phyloP scores from a whole-genome alignment of 1,140 invertebrate species.

The Aleiodes sp. region DNA sequence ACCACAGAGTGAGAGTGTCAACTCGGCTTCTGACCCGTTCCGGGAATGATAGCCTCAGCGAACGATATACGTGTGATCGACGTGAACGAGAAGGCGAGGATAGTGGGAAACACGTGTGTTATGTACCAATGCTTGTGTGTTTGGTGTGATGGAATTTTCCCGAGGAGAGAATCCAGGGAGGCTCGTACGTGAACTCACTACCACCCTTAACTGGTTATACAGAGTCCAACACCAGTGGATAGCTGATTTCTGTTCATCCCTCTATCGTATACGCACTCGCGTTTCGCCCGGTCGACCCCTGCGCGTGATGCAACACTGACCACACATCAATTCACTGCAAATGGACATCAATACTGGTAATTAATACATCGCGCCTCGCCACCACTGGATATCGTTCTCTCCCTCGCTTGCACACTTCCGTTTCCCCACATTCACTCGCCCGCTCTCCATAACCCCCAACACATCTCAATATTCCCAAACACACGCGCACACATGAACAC shows the following conservation, averaged over 20 bases:
- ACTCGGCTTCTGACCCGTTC: background rate
- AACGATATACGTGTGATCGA: slow-evolving; percentile 45
- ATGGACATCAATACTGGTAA: slow-evolving; percentile 69
- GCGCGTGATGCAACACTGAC: slow-evolving; percentile 65
- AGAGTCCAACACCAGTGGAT: background rate
- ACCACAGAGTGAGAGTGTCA: background rate
- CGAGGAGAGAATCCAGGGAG: background rate
- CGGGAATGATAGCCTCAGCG: background rate
- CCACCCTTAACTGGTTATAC: slow-evolving; percentile 1
- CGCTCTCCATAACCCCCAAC: background rate
- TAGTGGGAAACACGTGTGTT: slow-evolving; percentile 18
- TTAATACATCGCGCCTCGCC: slow-evolving; percentile 67
- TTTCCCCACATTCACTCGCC: slow-evolving; percentile 13
- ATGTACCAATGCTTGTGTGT: background rate
- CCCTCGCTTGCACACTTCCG: slow-evolving; percentile 36
- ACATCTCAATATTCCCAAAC: background rate
- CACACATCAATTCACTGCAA: slow-evolving; percentile 69
- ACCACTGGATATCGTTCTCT: slow-evolving; percentile 17
- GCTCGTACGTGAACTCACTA: slow-evolving; percentile 6
- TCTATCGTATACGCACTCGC: slow-evolving; percentile 33
- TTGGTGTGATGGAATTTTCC: background rate
- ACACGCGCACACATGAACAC: background rate
- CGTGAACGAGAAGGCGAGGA: slow-evolving; percentile 30
- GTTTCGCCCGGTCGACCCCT: slow-evolving; percentile 62
- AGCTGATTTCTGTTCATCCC: background rate